A percentile compares a stretch with the other conserved stretches of the same genome.
phyloP scores from a whole-genome alignment of 2,888 invertebrate species.

The Pycnomerus fuliginosus region DNA sequence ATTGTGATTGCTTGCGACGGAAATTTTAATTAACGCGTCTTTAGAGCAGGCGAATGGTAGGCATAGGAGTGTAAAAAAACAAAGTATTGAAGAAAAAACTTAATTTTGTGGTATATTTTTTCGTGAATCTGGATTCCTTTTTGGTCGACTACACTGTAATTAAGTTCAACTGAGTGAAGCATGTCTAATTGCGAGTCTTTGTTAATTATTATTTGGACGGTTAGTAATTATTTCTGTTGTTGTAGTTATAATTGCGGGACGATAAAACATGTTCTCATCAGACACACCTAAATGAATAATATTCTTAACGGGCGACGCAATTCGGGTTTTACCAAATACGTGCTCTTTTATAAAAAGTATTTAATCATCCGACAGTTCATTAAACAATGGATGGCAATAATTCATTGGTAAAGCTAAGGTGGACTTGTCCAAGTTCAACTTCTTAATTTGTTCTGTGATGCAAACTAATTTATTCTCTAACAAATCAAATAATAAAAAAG shows the following conservation, averaged over 20 bases:
- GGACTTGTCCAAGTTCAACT: conserved; percentile 17
- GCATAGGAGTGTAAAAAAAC: too few relatives aligned
- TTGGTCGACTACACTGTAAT: too few relatives aligned
- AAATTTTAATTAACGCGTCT: conserved; percentile 43
- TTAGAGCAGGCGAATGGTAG: too few relatives aligned
- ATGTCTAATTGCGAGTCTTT: conserved; percentile 24
- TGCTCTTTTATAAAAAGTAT: conserved; percentile 15
- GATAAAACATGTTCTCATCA: conserved; percentile 10
- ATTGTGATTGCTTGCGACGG: conserved; percentile 46
- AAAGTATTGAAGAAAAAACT: too few relatives aligned
- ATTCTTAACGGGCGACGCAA: conserved; percentile 14
- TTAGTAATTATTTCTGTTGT: conserved; percentile 6
- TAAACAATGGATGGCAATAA: conserved; percentile 19
- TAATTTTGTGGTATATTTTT: too few relatives aligned
- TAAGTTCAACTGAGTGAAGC: conserved; percentile 27
- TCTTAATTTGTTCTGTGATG: conserved; percentile 19
- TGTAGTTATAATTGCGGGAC: conserved; percentile 10
- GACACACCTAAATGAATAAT: conserved; percentile 19
- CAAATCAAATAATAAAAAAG: too few relatives aligned
- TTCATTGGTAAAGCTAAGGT: conserved; percentile 16
- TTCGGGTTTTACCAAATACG: conserved; percentile 22
- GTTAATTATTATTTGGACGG: conserved; percentile 8
- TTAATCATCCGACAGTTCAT: conserved; percentile 14
- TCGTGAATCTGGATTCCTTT: too few relatives aligned
- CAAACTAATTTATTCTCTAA: too few relatives aligned